Conservation (phyloP, 2,797 vertebrate species). For the Odontamblyopus rebecca region DNA sequence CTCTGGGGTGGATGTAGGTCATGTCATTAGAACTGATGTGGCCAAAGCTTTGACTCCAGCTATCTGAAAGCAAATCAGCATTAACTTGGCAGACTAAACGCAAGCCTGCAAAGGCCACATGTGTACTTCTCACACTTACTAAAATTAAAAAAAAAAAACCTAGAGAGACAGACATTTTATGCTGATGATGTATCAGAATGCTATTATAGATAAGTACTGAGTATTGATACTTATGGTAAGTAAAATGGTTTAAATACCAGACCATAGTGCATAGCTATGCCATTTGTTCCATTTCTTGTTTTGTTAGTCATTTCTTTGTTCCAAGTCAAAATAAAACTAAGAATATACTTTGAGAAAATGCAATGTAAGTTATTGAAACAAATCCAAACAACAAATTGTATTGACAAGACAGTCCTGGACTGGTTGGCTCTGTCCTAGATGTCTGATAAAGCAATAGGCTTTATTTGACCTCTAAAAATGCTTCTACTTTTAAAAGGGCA, state of each 20-base stretch:
- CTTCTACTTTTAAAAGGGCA: conserved; percentile 23
- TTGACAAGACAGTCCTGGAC: conserved; percentile 27
- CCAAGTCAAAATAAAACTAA: neutral
- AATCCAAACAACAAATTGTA: no score
- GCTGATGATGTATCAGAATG: conserved; percentile 47
- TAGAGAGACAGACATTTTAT: conserved; percentile 57
- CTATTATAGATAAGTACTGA: conserved; percentile 16
- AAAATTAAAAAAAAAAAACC: conserved; percentile 54
- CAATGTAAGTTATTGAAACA: no score
- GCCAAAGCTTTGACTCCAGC: conserved; percentile 64
- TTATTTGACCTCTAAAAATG: conserved; percentile 27
- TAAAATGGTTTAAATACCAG: conserved; percentile 60
- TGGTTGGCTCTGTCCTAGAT: conserved; percentile 37
- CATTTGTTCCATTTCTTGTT: neutral
- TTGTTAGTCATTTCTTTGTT: neutral
- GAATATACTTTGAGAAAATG: conserved; percentile 20
- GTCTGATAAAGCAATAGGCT: conserved; percentile 32
- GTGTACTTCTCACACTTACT: conserved; percentile 52
- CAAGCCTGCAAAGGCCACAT: conserved; percentile 46
- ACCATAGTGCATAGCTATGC: conserved; percentile 42
- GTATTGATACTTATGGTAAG: neutral
- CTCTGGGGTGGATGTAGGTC: conserved; percentile 70
- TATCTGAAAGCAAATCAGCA: conserved; percentile 70
- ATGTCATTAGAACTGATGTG: conserved; percentile 70
- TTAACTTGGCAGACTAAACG: conserved; percentile 61